Evolutionary conservation across 2,797 vertebrate genomes (phyloP), one percentile per base, ranked within the genome.

Genomic region (Danio aesculapii): DNA sequence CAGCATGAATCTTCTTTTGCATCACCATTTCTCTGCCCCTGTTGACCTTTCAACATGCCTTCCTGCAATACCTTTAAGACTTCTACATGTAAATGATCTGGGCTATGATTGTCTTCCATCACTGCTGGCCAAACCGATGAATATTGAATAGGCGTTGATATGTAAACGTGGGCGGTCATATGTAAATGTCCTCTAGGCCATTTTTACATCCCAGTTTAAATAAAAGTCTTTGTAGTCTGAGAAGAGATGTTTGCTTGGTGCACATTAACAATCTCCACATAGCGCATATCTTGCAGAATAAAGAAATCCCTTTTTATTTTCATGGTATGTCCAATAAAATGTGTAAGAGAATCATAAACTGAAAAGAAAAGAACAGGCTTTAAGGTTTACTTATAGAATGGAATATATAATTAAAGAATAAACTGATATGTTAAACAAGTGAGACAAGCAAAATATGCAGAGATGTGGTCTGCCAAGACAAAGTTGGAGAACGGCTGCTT

Each of bases 71-170:
- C 67, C 67, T 70, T 70, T 70, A 70, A 19, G 52, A 71, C 39
- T 44, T 71, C 50, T 57, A 71, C 69, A 71, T 71, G 69, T 14
- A 57, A 71, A 71, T 71, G n/a, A 71, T n/a, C 52, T 57, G 39
- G n/a, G 39, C 55, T 71, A 71, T 71, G 69, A 71, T 71, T 71
- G 52, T 71, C 52, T 71, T 77, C 52, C 63, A 66, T 44, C 62
- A 57, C 49, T 57, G 63, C 17, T 1, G 9, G 73, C 59, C 39
- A 75, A 75, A 75, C 14, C 39, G 14, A 21, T 57, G 41, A 77
- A 77, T 47, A 67, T 67, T 67, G 44, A 75, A 47, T 67, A 58
- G 52, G 50, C 19, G 14, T 55, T 71, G 16, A 57, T 47, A 47
- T 67, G 52, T 58, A 58, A 77, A 67, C 10, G 52, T 67, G 17